These are phyloP conservation scores for Aphis craccivora DNA, from an alignment of 1,140 invertebrate species.

Conservation along the genomic window DNA sequence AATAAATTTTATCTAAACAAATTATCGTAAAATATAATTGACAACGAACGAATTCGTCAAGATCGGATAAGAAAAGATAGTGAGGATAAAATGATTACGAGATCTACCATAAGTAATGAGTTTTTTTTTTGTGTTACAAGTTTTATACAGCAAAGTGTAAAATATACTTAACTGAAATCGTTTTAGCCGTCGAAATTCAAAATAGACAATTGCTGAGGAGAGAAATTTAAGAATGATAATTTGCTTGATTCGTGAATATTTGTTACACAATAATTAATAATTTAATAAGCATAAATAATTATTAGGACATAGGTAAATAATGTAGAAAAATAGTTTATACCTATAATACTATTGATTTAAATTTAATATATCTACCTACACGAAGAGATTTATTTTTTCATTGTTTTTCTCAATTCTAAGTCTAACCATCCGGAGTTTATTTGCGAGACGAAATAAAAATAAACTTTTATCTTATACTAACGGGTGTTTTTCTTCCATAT, in stretches of 20 bases:
- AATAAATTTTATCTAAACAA: background rate
- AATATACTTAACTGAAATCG: background rate
- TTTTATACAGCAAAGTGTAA: background rate
- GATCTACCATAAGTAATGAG: background rate
- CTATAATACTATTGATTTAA: background rate
- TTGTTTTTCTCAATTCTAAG: background rate
- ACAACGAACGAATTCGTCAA: background rate
- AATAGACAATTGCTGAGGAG: background rate
- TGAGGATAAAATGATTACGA: background rate
- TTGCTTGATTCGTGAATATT: background rate
- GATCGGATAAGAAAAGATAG: background rate
- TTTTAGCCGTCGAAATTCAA: background rate
- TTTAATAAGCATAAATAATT: background rate
- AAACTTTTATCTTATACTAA: constrained; percentile 5
- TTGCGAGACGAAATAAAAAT: background rate
- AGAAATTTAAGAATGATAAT: background rate
- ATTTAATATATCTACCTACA: background rate
- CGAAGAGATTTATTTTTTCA: constrained; percentile 15
- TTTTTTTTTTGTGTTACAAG: background rate
- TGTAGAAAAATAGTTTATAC: background rate
- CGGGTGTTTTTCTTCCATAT: background rate
- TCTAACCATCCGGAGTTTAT: background rate
- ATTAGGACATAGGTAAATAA: background rate
- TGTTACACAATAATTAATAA: background rate
- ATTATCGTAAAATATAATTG: background rate